A percentile compares a stretch with the other conserved stretches of the same genome.
Evolutionary conservation across 2,888 invertebrate genomes (phyloP).

Genomic region (Orthosia cruda): DNA sequence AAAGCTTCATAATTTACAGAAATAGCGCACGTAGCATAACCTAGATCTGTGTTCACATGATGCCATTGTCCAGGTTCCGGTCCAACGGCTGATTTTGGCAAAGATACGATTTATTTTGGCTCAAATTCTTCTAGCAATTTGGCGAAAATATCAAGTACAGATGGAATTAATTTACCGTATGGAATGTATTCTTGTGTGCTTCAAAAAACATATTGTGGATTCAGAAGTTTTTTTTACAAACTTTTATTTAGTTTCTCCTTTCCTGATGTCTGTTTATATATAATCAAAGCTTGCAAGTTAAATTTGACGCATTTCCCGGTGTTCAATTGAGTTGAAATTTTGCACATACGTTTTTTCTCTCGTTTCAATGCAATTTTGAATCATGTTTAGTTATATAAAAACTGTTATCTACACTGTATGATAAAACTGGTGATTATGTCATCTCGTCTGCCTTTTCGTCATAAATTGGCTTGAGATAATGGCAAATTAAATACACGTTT

Average conservation of each 20-base stretch:
- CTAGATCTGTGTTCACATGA: constrained; percentile 30
- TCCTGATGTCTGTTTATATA: too few relatives aligned
- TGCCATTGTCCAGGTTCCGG: constrained; percentile 22
- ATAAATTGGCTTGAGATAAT: neutral
- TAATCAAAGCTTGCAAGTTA: too few relatives aligned
- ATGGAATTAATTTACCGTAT: constrained; percentile 10
- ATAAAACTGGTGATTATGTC: neutral
- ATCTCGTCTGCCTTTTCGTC: neutral
- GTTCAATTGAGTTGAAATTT: too few relatives aligned
- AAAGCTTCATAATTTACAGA: constrained; percentile 14
- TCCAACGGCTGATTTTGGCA: constrained; percentile 61
- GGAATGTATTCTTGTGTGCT: neutral
- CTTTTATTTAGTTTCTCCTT: too few relatives aligned
- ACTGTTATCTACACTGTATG: neutral
- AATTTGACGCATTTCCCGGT: too few relatives aligned
- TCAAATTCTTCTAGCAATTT: constrained; percentile 34
- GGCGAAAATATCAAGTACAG: constrained; percentile 18
- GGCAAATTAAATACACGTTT: neutral
- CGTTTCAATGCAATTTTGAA: too few relatives aligned
- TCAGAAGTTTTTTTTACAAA: neutral
- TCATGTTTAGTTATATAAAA: neutral
- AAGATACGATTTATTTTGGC: constrained; percentile 53
- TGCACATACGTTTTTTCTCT: too few relatives aligned
- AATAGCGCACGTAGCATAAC: constrained; percentile 25
- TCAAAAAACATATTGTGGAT: neutral